Percentiles rank a stretch among this genome's conserved stretches.
phyloP scores from a whole-genome alignment of 23 tunicate species.

The Styela plicata region DNA sequence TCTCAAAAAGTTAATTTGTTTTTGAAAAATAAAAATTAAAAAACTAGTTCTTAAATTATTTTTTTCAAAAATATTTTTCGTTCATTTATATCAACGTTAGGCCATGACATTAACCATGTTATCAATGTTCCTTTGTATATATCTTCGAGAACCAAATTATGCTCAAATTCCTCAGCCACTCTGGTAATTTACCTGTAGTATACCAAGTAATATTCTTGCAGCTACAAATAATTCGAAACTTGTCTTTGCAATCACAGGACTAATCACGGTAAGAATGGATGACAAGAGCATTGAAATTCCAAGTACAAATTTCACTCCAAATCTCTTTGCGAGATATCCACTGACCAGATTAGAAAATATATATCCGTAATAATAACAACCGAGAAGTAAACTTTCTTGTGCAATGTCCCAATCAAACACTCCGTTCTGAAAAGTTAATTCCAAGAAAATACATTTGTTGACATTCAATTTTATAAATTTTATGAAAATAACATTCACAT shows the following conservation, averaged over 20 bases:
- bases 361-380: conserved; percentile 81
- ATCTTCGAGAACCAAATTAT: no score
- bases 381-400: conserved; percentile 43
- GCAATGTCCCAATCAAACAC: conserved; percentile 42
- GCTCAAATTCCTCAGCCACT: no score
- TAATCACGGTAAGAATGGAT: conserved; percentile 38
- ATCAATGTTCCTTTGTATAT: no score
- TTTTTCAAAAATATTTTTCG: no score
- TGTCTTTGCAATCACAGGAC: conserved; percentile 48
- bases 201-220: conserved; percentile 52
- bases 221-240: conserved; percentile 63
- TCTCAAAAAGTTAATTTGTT: no score
- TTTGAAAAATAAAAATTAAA: no score
- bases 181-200: conserved; percentile 59
- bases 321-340: conserved; percentile 67
- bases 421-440: conserved; percentile 55
- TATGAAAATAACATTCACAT: no score
- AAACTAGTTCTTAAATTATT: no score
- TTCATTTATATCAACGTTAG: no score
- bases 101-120: no score
- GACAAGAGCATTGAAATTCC: conserved; percentile 60
- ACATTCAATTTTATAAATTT: no score
- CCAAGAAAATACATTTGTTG: no score
- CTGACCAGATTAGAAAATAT: conserved; percentile 61
- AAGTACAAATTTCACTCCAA: conserved; percentile 56